Base-by-base conservation (phyloP, 2,113 vertebrate genomes). In the Apeltes quadracus region DNA sequence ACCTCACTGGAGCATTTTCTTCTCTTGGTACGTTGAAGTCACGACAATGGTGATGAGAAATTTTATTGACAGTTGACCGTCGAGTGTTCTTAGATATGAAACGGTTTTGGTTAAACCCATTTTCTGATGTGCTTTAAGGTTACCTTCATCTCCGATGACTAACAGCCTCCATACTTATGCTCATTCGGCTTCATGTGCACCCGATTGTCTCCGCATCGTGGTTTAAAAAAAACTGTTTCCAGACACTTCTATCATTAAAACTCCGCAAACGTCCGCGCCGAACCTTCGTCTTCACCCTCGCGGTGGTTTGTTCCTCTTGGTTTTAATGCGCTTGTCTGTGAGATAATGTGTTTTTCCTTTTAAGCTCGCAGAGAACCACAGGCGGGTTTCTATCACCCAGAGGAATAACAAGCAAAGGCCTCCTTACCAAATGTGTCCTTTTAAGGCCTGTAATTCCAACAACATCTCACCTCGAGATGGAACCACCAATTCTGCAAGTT, bases 371-470 rank as follows among this genome's bases (percentile, higher is more conserved):
- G 54, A 38, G 50, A 88, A 75, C 53, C 75, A 54, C 25, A 44
- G 59, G 59, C 39, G 43, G 39, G 39, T 62, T 44, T 62, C 39
- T 29, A 62, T 44, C 23, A 1, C 16, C 39, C 20, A 4, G 4
- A 89, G 58, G 85, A 81, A 70, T 83, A 81, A 79, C 70, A 66
- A 82, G 58, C 58, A 76, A 76, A 66, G 74, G 57, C 43, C 54
- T 75, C 58, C 48, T 80, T 70, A 46, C 44, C 8, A 0, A 23
- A 71, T 69, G 71, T 46, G 61, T 53, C 71, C 61, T 51, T 62
- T n/a, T 66, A 48, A 75, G 65, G 63, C 72, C 61, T 79, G n/a
- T 36, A 58, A 71, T 76, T 65, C 27, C 65, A 74, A 36, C 53
- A 78, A 78, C 59, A 59, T 53, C 61, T 81, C 73, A 64, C 58